Evolutionary conservation across 1,140 invertebrate genomes (phyloP), one percentile per base, ranked within the genome.

Genomic region (Neocloeon triangulifer): DNA sequence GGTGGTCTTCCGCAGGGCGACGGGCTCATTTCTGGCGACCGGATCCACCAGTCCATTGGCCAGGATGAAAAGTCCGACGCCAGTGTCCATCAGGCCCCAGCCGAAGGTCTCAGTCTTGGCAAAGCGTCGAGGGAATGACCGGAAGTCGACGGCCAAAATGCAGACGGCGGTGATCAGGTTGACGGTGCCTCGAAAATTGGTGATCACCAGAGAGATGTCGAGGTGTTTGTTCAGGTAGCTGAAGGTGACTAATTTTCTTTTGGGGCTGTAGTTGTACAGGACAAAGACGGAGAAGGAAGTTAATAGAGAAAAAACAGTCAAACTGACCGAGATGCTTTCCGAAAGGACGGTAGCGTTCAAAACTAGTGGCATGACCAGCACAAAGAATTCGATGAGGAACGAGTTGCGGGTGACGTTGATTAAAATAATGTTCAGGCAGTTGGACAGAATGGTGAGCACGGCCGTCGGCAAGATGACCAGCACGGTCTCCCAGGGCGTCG

Each of bases 101-200:
- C 92, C 91, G 59, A 63, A 88, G 1, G 48, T 64, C 48, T 81
- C 73, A 7, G 81, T 86, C 56, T 97, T 96, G 0, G 73, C 75
- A 51, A 82, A 77, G 35, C 66, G 56, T 23, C 73, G 52, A 1
- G 89, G 86, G 55, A 88, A 95, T 19, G 76, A 55, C 14, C 54
- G 55, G 53, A 95, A 96, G 58, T 97, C 91, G 1, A 96, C 85
- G 12, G 81, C 88, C 19, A 96, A 53, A 41, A 97, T 95, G 39
- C 69, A 76, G 37, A 86, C 59, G 1, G 64, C 62, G 15, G 86
- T 85, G 22, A 73, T 57, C 8, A 86, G 47, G 44, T 77, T 76
- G 0, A 74, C 66, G 4, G 70, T 53, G 0, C 69, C 64, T 40
- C 79, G 56, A 34, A 67, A 67, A 42, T 70, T 67, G 8, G 73